Evolutionary conservation across 2,113 vertebrate genomes (phyloP), one percentile per base, ranked within the genome.

Genomic region (Mastomys coucha): DNA sequence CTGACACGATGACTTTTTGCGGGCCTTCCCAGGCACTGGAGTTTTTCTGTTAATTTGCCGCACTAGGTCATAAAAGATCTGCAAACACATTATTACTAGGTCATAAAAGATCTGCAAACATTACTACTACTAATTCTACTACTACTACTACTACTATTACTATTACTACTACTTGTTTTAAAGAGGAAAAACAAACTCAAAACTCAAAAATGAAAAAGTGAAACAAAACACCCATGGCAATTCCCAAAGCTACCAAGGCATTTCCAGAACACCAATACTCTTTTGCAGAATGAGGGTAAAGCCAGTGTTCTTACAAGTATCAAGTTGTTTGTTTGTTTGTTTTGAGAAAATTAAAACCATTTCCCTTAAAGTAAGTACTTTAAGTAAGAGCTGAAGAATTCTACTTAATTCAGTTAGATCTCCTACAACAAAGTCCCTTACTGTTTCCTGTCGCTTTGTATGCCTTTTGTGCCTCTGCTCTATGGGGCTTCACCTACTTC

Each of bases 41-140:
- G 99, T 99, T 99, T 99, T 99, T 99, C 99, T 99, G 99, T 99
- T 99, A 99, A 99, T 99, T 99, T 99, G 99, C 98, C 99, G 99
- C 98, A 99, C 99, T 99, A 99, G 98, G 98, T 99, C 99, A 98
- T 99, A 99, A 98, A 99, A 99, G 98, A 99, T 99, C 99, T 99
- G 98, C 65, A 95, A 98, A 98, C 0, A 98, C 0, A 98, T 65
- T 84, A 58, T 69, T 13, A 45, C 45, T 45, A 45, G 45, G 45
- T 45, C 45, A 45, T 45, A 4, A 45, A 45, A 45, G 45, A 45
- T 45, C 45, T 5, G 5, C 45, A 45, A 45, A 45, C 45, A 45
- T 5, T 19, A 58, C 56, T 5, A 58, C 16, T 5, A 58, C 56
- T 4, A 58, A 12, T 14, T 11, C 53, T 14, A 56, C 53, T 14